A percentile compares a stretch with the other conserved stretches of the same genome.
These are phyloP conservation scores for Aporrectodea caliginosa DNA, from an alignment of 1,140 invertebrate genomes.

Conservation along the genomic window DNA sequence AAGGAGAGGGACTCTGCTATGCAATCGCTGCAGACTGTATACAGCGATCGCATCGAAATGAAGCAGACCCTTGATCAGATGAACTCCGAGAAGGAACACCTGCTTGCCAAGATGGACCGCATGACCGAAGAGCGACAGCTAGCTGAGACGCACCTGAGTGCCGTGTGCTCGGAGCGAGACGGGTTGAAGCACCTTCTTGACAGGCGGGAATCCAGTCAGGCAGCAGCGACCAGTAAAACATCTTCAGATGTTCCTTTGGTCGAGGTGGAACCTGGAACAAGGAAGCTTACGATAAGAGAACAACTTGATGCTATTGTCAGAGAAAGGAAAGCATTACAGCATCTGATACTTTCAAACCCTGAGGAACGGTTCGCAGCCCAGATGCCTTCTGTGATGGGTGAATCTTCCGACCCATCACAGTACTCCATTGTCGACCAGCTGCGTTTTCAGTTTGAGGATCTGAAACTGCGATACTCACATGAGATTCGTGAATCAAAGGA, in stretches of 20 bases:
- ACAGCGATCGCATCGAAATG: constrained; percentile 16
- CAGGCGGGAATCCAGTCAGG: not conserved
- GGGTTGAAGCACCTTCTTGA: not conserved
- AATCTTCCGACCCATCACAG: not conserved
- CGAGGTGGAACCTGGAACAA: not conserved
- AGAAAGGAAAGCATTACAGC: not conserved
- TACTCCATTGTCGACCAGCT: not conserved
- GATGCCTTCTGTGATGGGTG: not conserved
- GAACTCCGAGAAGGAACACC: constrained; percentile 1
- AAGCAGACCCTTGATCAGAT: constrained; percentile 9
- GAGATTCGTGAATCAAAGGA: not conserved
- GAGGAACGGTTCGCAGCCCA: not conserved
- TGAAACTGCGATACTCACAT: not conserved
- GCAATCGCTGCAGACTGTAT: constrained; percentile 22
- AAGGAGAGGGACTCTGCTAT: constrained; percentile 14
- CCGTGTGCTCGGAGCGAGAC: not conserved
- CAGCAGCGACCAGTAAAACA: too few relatives aligned
- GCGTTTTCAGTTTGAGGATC: not conserved
- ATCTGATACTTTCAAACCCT: not conserved
- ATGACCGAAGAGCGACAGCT: not conserved
- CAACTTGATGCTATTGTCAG: not conserved
- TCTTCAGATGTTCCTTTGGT: not conserved
- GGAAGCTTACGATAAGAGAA: too few relatives aligned
- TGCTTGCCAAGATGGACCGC: not conserved
- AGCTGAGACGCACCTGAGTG: not conserved